Conservation (phyloP, 2,888 invertebrate species). For the Altica lythri region DNA sequence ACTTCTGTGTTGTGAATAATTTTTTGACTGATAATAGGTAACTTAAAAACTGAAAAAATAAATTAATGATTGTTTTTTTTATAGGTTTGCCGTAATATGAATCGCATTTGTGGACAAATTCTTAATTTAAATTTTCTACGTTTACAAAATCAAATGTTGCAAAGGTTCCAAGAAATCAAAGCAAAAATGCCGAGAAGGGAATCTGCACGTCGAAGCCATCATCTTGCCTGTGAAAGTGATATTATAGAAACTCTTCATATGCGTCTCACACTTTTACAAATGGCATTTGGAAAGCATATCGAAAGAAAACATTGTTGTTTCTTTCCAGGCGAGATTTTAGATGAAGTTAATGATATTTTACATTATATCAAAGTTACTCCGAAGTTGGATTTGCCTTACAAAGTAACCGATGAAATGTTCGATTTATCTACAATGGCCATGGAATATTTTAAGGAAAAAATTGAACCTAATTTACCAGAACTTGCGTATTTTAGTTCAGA, state of each 20-base stretch:
- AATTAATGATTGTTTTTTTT: conserved; percentile 43
- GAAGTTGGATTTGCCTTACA: conserved; percentile 84
- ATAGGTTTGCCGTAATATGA: conserved; percentile 82
- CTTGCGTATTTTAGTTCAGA: conserved; percentile 86
- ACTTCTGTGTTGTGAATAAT: no score
- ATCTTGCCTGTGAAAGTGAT: conserved; percentile 88
- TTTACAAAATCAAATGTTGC: conserved; percentile 82
- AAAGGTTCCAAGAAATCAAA: conserved; percentile 85
- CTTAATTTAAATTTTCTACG: conserved; percentile 85
- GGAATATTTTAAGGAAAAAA: conserved; percentile 95
- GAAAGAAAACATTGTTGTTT: conserved; percentile 92
- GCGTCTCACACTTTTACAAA: conserved; percentile 86
- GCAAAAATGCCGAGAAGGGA: conserved; percentile 90
- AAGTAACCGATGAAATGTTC: conserved; percentile 91
- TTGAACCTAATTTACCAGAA: conserved; percentile 87
- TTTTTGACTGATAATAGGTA: no score
- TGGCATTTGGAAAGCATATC: conserved; percentile 95
- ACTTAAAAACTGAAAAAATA: no score
- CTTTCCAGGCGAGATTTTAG: conserved; percentile 92
- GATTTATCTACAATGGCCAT: conserved; percentile 96
- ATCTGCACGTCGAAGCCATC: conserved; percentile 88
- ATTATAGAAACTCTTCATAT: conserved; percentile 93
- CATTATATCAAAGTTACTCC: conserved; percentile 79
- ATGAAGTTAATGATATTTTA: conserved; percentile 87
- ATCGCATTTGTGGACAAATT: conserved; percentile 76